These are phyloP conservation scores for Enteromius radiatus DNA, from an alignment of 2,797 vertebrate species.

Conservation along the genomic window DNA sequence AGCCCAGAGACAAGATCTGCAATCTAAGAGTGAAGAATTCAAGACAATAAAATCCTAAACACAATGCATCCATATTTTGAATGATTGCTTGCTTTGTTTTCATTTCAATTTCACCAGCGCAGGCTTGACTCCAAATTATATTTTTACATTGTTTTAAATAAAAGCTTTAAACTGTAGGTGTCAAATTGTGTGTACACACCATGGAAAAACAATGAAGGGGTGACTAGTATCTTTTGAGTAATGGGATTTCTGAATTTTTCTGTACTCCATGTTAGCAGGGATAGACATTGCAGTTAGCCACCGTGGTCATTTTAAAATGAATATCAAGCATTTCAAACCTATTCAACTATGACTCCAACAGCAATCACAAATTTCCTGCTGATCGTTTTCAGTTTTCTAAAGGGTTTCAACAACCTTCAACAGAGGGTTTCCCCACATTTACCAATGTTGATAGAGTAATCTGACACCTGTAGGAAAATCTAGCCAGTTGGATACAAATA, in stretches of 20 bases:
- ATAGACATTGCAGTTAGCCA: slow-evolving; percentile 25
- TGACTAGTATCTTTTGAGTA: slow-evolving; percentile 13
- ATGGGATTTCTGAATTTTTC: slow-evolving; percentile 21
- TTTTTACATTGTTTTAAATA: slow-evolving; percentile 23
- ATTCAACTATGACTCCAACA: slow-evolving; percentile 22
- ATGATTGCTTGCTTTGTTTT: slow-evolving; percentile 8
- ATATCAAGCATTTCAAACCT: background rate
- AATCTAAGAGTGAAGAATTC: slow-evolving; percentile 12
- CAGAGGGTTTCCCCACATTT: too few relatives aligned
- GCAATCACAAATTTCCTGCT: slow-evolving; percentile 39
- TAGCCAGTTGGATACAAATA: slow-evolving; percentile 53
- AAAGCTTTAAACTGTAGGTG: slow-evolving; percentile 29
- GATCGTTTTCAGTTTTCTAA: slow-evolving; percentile 34
- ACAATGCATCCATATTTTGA: slow-evolving; percentile 9
- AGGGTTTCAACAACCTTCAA: slow-evolving; percentile 18
- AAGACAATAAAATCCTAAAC: background rate
- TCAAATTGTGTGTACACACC: background rate
- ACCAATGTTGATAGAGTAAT: background rate
- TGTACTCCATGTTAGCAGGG: slow-evolving; percentile 15
- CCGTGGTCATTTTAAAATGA: slow-evolving; percentile 31
- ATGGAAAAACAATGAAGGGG: slow-evolving; percentile 7
- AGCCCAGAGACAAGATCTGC: slow-evolving; percentile 1
- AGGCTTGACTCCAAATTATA: background rate
- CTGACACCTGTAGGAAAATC: slow-evolving; percentile 44
- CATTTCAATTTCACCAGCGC: background rate